Evolutionary conservation across 2,888 invertebrate species (phyloP).

Genomic region (Nemurella pictetii): DNA sequence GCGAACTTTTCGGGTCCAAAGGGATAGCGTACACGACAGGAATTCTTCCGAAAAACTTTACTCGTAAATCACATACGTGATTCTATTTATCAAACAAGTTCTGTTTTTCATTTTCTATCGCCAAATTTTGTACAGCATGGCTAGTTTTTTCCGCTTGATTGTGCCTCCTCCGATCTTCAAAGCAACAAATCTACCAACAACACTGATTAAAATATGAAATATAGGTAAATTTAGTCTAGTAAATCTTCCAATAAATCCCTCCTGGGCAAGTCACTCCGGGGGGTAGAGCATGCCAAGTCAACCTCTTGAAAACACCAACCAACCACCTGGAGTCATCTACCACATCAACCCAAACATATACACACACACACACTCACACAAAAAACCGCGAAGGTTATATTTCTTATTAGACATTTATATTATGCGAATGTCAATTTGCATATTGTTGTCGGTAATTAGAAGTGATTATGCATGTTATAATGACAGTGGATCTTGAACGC

Average conservation of each 20-base stretch:
- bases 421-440: conserved; percentile 23
- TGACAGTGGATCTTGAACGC: conserved; percentile 7
- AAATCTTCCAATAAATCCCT: not conserved
- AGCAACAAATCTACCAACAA: not conserved
- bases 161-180: not conserved
- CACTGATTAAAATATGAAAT: not conserved
- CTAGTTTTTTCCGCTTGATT: not conserved
- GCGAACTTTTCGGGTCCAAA: not conserved
- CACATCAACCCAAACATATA: not conserved
- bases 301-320: not conserved
- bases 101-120: no score
- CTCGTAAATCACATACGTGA: not conserved
- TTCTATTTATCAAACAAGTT: not conserved
- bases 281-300: not conserved
- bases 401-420: conserved; percentile 20
- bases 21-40: not conserved
- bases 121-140: no score
- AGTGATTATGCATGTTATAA: conserved; percentile 22
- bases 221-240: not conserved
- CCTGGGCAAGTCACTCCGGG: not conserved
- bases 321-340: not conserved
- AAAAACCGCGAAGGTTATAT: conserved; percentile 6
- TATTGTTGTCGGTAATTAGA: conserved; percentile 27
- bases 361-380: no score
- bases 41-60: not conserved